Evolutionary conservation across 2,888 invertebrate species (phyloP).

Genomic region (Escarpia spicata): DNA sequence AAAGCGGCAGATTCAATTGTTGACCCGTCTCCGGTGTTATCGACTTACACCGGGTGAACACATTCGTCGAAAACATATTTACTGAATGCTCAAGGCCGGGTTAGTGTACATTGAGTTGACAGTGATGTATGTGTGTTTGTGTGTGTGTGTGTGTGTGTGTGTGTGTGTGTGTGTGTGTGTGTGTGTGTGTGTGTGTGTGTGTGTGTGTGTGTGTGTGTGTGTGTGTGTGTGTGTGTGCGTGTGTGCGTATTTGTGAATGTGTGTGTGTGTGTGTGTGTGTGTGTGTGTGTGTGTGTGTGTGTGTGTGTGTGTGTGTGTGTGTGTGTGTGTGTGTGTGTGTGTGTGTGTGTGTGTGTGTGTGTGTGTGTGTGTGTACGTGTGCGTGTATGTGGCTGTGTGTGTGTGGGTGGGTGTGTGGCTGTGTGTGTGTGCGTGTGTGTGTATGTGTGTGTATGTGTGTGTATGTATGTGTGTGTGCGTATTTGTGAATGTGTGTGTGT

Average conservation of each 20-base stretch:
- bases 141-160: not conserved
- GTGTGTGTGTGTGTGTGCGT: too few relatives aligned
- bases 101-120: not conserved
- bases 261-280: not conserved
- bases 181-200: not conserved
- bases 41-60: not conserved
- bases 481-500: not conserved
- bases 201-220: too few relatives aligned
- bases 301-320: not conserved
- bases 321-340: not conserved
- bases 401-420: not conserved
- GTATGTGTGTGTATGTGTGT: too few relatives aligned
- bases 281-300: not conserved
- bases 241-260: not conserved
- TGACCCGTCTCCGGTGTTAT: not conserved
- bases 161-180: not conserved
- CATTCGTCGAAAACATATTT: not conserved
- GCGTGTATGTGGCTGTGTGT: not conserved
- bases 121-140: not conserved
- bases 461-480: too few relatives aligned
- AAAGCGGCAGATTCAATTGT: not conserved
- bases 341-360: not conserved
- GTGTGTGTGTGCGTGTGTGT: not conserved
- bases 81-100: not conserved
- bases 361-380: not conserved